Percentiles rank a stretch among this genome's conserved stretches.
Conservation (phyloP, 2,113 vertebrate species). For the Platysternon megacephalum region DNA sequence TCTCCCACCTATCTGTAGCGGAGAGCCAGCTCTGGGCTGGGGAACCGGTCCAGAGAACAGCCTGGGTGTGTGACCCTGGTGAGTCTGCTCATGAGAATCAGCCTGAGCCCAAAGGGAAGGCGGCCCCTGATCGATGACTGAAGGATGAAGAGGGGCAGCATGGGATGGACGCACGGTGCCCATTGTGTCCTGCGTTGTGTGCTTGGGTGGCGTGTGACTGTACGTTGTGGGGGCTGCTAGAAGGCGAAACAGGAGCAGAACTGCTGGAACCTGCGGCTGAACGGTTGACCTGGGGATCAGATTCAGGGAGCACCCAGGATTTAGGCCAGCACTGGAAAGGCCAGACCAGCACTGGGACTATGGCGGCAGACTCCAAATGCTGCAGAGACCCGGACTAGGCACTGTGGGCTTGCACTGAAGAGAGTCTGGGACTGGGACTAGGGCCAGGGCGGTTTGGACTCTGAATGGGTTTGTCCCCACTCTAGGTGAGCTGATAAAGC, state of each 20-base stretch:
- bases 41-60: neutral
- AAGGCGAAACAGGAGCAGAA: fast-evolving
- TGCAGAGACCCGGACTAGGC: too few relatives aligned
- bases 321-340: neutral
- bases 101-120: neutral
- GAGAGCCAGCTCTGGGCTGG: neutral
- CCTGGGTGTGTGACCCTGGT: neutral
- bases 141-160: neutral
- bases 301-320: neutral
- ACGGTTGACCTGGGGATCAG: neutral
- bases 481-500: neutral
- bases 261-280: neutral
- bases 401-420: neutral
- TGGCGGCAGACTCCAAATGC: neutral
- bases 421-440: neutral
- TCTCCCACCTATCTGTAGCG: too few relatives aligned
- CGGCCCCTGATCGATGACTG: too few relatives aligned
- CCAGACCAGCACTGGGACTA: neutral
- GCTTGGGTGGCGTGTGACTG: neutral
- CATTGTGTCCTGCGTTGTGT: neutral
- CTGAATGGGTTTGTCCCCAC: neutral
- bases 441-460: neutral
- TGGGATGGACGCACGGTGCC: fast-evolving
- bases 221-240: neutral
- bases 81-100: neutral